Conservation (phyloP, 2,888 invertebrate genomes). For the Gnatocerus cornutus region DNA sequence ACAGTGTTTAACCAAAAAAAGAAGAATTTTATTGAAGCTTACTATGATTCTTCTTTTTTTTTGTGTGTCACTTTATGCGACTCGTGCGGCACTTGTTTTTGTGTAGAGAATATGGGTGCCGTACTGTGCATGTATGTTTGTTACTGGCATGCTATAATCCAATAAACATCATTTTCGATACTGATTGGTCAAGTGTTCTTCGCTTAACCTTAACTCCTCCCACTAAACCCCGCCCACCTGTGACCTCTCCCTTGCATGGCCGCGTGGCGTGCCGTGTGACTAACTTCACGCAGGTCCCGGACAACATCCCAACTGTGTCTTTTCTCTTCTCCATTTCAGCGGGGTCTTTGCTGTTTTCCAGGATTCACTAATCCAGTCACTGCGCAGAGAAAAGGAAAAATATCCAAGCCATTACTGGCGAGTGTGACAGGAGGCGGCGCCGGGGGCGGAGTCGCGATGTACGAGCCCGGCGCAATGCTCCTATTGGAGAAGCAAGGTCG, state of each 20-base stretch:
- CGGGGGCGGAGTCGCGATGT: conserved; percentile 57
- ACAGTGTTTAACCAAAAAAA: conserved; percentile 22
- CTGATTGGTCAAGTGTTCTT: conserved; percentile 50
- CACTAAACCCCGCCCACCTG: conserved; percentile 48
- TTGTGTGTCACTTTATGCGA: no score
- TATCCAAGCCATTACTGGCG: conserved; percentile 84
- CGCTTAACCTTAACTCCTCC: conserved; percentile 32
- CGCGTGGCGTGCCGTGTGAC: conserved; percentile 73
- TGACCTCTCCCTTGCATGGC: conserved; percentile 68
- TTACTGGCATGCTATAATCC: conserved; percentile 52
- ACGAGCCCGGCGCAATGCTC: conserved; percentile 80
- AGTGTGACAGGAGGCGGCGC: conserved; percentile 70
- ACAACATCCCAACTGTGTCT: conserved; percentile 70
- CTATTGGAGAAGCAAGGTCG: conserved; percentile 85
- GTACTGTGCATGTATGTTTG: conserved; percentile 49
- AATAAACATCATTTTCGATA: conserved; percentile 49
- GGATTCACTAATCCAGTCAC: conserved; percentile 85
- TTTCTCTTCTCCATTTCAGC: conserved; percentile 80
- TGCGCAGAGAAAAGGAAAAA: conserved; percentile 84
- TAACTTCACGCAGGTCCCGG: conserved; percentile 70
- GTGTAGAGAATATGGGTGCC: background rate
- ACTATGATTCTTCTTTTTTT: no score
- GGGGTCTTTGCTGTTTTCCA: conserved; percentile 90
- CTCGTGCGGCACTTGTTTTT: background rate
- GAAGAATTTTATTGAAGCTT: no score